Percentiles rank a stretch among this genome's conserved stretches.
Evolutionary conservation across 2,888 invertebrate genomes (phyloP).

Genomic region (Drosophila birchii): DNA sequence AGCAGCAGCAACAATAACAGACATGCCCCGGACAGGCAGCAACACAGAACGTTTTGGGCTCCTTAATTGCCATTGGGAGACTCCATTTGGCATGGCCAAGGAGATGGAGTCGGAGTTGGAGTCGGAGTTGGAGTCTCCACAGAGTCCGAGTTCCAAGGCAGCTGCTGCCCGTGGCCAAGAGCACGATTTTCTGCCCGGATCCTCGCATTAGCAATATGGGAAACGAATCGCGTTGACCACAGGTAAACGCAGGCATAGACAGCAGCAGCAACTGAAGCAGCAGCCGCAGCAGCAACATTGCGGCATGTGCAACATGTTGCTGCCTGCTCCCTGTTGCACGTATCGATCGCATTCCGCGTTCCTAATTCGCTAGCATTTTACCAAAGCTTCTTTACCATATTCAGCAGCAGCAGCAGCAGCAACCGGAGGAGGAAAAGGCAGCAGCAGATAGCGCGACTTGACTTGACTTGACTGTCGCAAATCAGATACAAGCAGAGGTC

Average conservation of each 20-base stretch:
- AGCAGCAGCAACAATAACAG: conserved; percentile 27
- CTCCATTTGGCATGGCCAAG: conserved; percentile 49
- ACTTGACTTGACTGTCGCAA: conserved; percentile 74
- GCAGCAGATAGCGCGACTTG: conserved; percentile 42
- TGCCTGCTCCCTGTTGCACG: conserved; percentile 69
- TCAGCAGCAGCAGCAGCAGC: conserved; percentile 65
- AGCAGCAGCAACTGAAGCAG: conserved; percentile 2
- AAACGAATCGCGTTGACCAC: conserved; percentile 77
- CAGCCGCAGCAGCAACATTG: conserved; percentile 61
- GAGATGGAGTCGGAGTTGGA: conserved; percentile 9
- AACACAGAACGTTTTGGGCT: conserved; percentile 62
- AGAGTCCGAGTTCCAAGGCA: conserved; percentile 19
- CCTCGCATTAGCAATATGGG: conserved; percentile 78
- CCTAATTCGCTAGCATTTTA: conserved; percentile 79
- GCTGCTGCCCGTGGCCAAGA: conserved; percentile 51
- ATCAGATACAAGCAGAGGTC: conserved; percentile 69
- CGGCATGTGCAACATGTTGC: conserved; percentile 78
- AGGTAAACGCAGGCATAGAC: conserved; percentile 27
- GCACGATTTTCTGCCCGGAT: conserved; percentile 53
- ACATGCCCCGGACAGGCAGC: conserved; percentile 50
- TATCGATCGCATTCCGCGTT: conserved; percentile 81
- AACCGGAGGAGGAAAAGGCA: conserved; percentile 18
- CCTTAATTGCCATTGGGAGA: conserved; percentile 78
- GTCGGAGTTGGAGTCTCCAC: conserved; percentile 16
- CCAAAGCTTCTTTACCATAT: conserved; percentile 73